These are phyloP conservation scores for Acrobasis suavella DNA, from an alignment of 2,888 invertebrate genomes.

Conservation along the genomic window DNA sequence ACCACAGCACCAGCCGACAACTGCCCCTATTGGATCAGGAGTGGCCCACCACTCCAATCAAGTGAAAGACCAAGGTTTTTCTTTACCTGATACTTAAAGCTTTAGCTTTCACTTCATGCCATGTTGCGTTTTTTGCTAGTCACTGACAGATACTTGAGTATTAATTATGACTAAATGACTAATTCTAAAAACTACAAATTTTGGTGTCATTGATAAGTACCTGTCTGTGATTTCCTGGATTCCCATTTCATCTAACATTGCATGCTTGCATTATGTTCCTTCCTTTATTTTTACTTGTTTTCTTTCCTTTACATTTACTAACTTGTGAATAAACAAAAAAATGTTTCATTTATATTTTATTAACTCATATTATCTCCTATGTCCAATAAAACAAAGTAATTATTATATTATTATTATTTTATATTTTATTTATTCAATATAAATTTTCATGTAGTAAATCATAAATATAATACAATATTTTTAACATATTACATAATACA, in stretches of 20 bases:
- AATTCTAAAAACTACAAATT: slow-evolving; percentile 21
- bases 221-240: slow-evolving; percentile 11
- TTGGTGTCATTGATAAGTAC: slow-evolving; percentile 5
- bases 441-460: too few relatives aligned
- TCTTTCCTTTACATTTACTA: not conserved
- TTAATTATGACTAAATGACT: not conserved
- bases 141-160: slow-evolving; percentile 42
- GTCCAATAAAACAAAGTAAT: too few relatives aligned
- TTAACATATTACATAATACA: slow-evolving; percentile 6
- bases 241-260: slow-evolving; percentile 13
- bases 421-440: too few relatives aligned
- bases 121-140: slow-evolving; percentile 72
- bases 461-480: not conserved
- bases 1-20: slow-evolving; percentile 57
- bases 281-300: not conserved
- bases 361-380: not conserved
- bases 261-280: slow-evolving; percentile 6
- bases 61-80: slow-evolving; percentile 83
- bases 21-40: slow-evolving; percentile 75
- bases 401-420: too few relatives aligned
- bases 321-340: not conserved
- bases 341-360: not conserved
- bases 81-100: slow-evolving; percentile 53
- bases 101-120: slow-evolving; percentile 63
- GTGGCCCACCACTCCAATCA: slow-evolving; percentile 72